Evolutionary conservation across 2,888 invertebrate species (phyloP), one percentile per base, ranked within the genome.

Genomic region (Troglohyphantes excavatus): DNA sequence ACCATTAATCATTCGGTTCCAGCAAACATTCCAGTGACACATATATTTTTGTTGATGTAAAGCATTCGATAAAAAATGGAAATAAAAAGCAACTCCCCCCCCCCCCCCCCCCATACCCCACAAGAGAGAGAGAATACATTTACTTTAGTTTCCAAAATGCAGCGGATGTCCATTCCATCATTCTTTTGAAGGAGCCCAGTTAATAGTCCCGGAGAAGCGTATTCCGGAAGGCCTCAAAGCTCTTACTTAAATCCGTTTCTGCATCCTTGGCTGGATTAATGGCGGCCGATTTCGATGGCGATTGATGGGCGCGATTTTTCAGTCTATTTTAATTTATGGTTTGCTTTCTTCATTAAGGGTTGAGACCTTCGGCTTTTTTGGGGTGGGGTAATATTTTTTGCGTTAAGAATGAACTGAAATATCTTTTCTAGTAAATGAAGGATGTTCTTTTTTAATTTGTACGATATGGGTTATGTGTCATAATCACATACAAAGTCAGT

Each of bases 221-320:
- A 53, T 79, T 79, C 59, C 27, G 53, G 81, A 81, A 81, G 19
- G 68, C 59, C 68, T 68, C 29, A 23, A n/a, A 67, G 68, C 53
- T n/a, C 19, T 59, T 27, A 19, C n/a, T 61, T 23, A 27, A 11
- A 59, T 61, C 23, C 61, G 27, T 39, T 59, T 21, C 17, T 61
- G 61, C 39, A 21, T 26, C n/a, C 70, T 63, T 23, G 33, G 63
- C n/a, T 43, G 61, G 72, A 82, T 82, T 82, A 72, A 82, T 82
- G 82, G 23, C 29, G 21, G 11, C 63, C 21, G 23, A 11, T 17
- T 59, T 59, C 65, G 29, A 39, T 21, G 53, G 39, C 63, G 72
- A 82, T 82, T 59, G 82, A 82, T 82, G 72, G 61, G 61, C 63
- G 70, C 70, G 43, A 82, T 82, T 72, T 72, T 82, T 82, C 43